Evolutionary conservation across 2,797 vertebrate species (phyloP), one percentile per base, ranked within the genome.

Genomic region (Brotula barbata): DNA sequence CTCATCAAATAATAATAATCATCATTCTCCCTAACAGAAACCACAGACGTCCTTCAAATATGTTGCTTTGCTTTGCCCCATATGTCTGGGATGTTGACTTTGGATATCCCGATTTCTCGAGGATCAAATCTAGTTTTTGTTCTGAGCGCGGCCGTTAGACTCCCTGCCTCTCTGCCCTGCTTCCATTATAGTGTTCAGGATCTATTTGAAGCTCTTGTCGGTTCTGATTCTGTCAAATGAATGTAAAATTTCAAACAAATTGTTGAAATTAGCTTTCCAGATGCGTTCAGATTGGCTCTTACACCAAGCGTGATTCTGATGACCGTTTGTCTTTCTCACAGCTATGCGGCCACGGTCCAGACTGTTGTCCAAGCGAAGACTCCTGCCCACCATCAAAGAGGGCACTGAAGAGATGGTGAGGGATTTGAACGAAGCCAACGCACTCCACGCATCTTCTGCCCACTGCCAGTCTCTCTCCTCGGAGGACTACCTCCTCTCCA

Each of bases 401-500:
- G 86, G 89, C 51, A 71, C 87, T 0, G 93, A 94, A 77, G 93
- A 94, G 56, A 75, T 49, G 0, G 25, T 89, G 59, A 89, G 86
- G 68, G 92, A 92, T 16, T 23, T 86, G 20, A 74, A 75, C 42
- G 87, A 81, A 59, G 80, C 64, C 61, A 75, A 60, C 13, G 70
- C 67, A 1, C 17, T 16, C 12, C 16, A 84, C 58, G 80, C 59
- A 0, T 49, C n/a, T 3, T 36, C 25, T 28, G 60, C 48, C 49
- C 49, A 79, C 25, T 34, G 69, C 42, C 88, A 85, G 34, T 43
- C 44, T 0, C 64, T 89, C 41, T 92, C 92, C 65, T 90, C 90
- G 0, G 92, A 95, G 1, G 93, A 94, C 70, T 95, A 95, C 82
- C 83, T 94, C 64, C 91, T 93, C 17, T 95, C 94, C 75, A 95